phyloP scores from a whole-genome alignment of 1,140 invertebrate species.

The Dinothrombium tinctorium region DNA sequence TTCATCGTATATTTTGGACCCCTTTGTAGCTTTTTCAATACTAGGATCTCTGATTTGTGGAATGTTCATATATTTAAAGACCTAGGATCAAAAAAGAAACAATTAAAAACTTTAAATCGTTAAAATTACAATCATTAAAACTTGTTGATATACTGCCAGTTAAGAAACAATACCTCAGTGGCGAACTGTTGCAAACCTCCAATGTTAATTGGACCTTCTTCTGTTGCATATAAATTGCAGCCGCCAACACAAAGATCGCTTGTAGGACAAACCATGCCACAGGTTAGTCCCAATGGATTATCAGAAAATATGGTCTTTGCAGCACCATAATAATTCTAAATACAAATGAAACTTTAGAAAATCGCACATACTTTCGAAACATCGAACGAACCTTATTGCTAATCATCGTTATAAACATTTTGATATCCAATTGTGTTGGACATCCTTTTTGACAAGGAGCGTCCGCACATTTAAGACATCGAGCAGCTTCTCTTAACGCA shows the following conservation, averaged over 20 bases:
- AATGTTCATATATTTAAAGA: conserved; percentile 81
- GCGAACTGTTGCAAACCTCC: conserved; percentile 94
- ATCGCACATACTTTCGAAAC: not conserved
- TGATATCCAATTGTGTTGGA: conserved; percentile 88
- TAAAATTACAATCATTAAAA: not conserved
- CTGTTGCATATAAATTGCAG: conserved; percentile 78
- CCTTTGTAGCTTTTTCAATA: conserved; percentile 17
- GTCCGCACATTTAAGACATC: conserved; percentile 91
- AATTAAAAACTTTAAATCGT: not conserved
- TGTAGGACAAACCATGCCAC: conserved; percentile 97
- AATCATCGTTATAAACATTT: conserved; percentile 87
- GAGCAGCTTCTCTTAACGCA: conserved; percentile 61
- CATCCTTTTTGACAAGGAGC: conserved; percentile 96
- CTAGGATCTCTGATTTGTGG: conserved; percentile 52
- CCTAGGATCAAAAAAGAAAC: conserved; percentile 23
- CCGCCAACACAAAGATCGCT: conserved; percentile 93
- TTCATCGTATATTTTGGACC: conserved; percentile 29
- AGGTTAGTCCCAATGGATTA: conserved; percentile 84
- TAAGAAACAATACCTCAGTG: conserved; percentile 40
- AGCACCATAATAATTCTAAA: conserved; percentile 86
- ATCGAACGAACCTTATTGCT: conserved; percentile 48
- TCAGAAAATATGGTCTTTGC: conserved; percentile 89
- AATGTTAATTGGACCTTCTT: conserved; percentile 95
- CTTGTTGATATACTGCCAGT: not conserved
- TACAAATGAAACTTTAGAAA: not conserved